Evolutionary conservation across 2,888 invertebrate species (phyloP).

Genomic region (Elegia similella): DNA sequence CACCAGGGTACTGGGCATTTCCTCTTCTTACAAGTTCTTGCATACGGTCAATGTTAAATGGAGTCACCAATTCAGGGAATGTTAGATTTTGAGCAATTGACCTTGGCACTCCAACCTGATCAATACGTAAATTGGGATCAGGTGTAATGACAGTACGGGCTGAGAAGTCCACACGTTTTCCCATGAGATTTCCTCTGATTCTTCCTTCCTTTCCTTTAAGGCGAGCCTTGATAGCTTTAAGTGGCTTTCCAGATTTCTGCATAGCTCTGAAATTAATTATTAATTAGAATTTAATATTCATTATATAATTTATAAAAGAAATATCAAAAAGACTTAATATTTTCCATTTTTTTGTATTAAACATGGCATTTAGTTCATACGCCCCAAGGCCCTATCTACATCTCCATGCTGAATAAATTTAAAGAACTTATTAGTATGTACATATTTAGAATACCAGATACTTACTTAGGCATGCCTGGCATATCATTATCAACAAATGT

Average conservation of each 20-base stretch:
- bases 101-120: conserved; percentile 98
- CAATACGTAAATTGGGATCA: conserved; percentile 96
- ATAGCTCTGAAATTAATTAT: conserved; percentile 91
- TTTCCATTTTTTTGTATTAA: no score
- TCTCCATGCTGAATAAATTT: no score
- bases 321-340: no score
- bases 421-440: neutral
- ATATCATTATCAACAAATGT: conserved; percentile 99
- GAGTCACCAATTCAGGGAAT: conserved; percentile 99
- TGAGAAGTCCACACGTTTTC: conserved; percentile 99
- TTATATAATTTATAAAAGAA: no score
- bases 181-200: conserved; percentile 99
- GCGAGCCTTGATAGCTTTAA: conserved; percentile 98
- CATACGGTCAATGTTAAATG: conserved; percentile 98
- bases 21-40: conserved; percentile 97
- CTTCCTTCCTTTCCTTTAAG: conserved; percentile 99
- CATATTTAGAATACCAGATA: conserved; percentile 17
- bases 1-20: conserved; percentile 99
- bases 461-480: conserved; percentile 95
- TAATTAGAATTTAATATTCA: no score
- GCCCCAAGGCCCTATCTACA: no score
- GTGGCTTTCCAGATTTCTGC: conserved; percentile 99
- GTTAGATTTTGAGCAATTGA: conserved; percentile 99
- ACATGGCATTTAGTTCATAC: no score
- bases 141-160: conserved; percentile 99